Conservation (phyloP, 53 echinoderm and acorn worm genomes). For the Stichopus horrens region DNA sequence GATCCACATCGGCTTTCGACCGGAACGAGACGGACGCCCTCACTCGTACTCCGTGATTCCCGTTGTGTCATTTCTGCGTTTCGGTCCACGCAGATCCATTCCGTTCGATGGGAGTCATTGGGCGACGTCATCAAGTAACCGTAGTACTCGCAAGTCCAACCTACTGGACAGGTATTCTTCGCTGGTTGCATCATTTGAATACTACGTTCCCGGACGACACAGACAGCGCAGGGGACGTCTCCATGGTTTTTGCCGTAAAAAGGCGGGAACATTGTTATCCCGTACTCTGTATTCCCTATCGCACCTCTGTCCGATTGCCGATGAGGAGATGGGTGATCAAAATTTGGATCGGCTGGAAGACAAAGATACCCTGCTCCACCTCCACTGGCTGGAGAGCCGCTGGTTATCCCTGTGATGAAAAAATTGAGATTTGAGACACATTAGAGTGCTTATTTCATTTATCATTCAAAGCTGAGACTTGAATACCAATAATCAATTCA, state of each 20-base stretch:
- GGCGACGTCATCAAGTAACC: slow-evolving; percentile 43
- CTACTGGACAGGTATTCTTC: background rate
- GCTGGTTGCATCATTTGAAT: slow-evolving; percentile 36
- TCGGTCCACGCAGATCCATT: slow-evolving; percentile 41
- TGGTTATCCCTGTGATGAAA: slow-evolving; percentile 6
- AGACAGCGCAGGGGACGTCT: slow-evolving; percentile 43
- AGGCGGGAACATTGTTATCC: slow-evolving; percentile 17
- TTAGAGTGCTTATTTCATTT: no score
- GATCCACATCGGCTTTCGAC: slow-evolving; percentile 14
- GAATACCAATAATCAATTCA: no score
- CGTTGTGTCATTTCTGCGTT: slow-evolving; percentile 18
- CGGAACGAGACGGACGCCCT: slow-evolving; percentile 22
- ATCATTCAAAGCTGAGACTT: no score
- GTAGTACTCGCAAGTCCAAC: slow-evolving; percentile 46
- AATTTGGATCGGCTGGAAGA: slow-evolving; percentile 31
- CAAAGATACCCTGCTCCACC: slow-evolving; percentile 41
- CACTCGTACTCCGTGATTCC: background rate
- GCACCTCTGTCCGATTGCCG: slow-evolving; percentile 9
- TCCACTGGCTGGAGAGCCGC: background rate
- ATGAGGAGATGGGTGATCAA: background rate
- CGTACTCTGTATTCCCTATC: slow-evolving; percentile 27
- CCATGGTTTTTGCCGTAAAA: slow-evolving; percentile 11
- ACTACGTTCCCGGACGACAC: background rate
- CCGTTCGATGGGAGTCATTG: background rate
- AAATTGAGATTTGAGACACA: background rate